Evolutionary conservation across 2,888 invertebrate genomes (phyloP), one percentile per base, ranked within the genome.

Genomic region (Drosophila differens): DNA sequence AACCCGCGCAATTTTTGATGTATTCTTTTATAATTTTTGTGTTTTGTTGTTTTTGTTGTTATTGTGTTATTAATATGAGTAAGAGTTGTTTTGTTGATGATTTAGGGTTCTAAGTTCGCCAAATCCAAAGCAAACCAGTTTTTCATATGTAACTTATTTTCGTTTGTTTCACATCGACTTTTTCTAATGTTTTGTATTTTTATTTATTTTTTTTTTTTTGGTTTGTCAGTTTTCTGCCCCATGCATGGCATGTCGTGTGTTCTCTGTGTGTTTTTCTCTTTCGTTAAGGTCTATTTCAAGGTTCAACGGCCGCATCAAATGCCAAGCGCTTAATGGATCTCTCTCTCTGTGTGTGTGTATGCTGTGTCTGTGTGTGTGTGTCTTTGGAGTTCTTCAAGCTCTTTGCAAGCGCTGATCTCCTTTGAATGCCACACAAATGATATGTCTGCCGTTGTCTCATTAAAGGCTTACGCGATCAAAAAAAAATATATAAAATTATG

Each of bases 71-170:
- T 85, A 85, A 89, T 89, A 82, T 85, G 85, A 89, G 89, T 87
- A 81, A 85, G 87, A 83, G 82, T 83, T 81, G 73, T 80, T 74
- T 74, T 73, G 57, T 44, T 75, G 77, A 77, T 80, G 77, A 80
- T 77, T 82, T 70, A 58, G 65, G 73, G 85, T 87, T 89, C 89
- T 85, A 82, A 89, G 81, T 85, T 88, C 70, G 84, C 86, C 70
- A 81, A 89, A 85, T 77, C 76, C 83, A 82, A 85, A 89, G 81
- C 85, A 89, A 85, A 85, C 85, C 85, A 89, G 85, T 85, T 85
- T 85, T 87, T 76, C 88, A 85, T 89, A 82, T 89, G 78, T 82
- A 87, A 84, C 85, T 88, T 89, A 82, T 83, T 87, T 85, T 89
- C 72, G 88, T 85, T 81, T 74, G 74, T 79, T 85, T 89, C 85